phyloP scores from a whole-genome alignment of 2,888 invertebrate genomes.

The Dynastes maya region DNA sequence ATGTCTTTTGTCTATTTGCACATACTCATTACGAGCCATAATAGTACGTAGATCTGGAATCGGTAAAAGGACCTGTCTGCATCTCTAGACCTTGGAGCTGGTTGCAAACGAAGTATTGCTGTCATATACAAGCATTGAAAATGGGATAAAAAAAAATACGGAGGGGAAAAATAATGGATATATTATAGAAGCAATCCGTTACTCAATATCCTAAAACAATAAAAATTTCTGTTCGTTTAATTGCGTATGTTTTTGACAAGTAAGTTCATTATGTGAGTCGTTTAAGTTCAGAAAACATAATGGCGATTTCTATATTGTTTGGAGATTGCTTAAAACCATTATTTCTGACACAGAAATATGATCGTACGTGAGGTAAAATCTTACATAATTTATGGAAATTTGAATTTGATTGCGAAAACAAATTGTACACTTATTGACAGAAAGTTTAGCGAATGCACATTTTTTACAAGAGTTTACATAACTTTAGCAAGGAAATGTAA shows the following conservation, averaged over 20 bases:
- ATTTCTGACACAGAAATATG: background rate
- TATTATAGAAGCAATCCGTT: constrained; percentile 9
- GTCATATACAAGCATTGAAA: constrained; percentile 6
- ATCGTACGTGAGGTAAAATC: no score
- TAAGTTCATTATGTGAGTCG: constrained; percentile 4
- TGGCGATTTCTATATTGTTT: constrained; percentile 6
- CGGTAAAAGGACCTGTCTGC: constrained; percentile 23
- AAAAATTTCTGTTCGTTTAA: constrained; percentile 24
- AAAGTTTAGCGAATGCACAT: no score
- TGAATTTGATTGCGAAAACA: no score
- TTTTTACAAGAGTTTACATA: no score
- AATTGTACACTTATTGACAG: no score
- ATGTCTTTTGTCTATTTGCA: constrained; percentile 5
- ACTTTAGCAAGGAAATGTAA: no score
- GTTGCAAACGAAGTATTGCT: constrained; percentile 15
- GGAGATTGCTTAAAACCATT: constrained; percentile 1
- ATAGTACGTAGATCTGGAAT: background rate
- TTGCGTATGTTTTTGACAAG: constrained; percentile 24
- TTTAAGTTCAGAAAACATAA: background rate
- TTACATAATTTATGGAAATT: no score
- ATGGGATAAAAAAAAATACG: background rate
- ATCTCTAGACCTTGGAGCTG: constrained; percentile 32
- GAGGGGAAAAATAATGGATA: background rate
- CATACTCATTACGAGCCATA: background rate
- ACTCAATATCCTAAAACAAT: constrained; percentile 31